Evolutionary conservation across 2,797 vertebrate species (phyloP), one percentile per base, ranked within the genome.

Genomic region (Enteromius treurensis): DNA sequence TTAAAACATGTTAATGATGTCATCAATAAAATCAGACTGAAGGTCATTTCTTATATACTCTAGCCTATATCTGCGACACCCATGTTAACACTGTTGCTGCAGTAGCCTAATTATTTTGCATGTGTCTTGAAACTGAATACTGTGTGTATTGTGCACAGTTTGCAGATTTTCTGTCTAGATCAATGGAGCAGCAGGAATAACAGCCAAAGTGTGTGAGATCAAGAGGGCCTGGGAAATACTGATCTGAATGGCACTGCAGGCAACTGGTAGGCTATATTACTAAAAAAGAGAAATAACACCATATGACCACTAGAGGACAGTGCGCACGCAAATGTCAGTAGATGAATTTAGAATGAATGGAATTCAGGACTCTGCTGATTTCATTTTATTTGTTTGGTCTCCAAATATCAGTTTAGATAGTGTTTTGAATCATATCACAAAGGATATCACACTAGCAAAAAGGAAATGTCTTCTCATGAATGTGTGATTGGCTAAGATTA

Each of bases 221-320:
- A 70, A 49, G 13, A 78, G 67, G 51, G 51, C 65, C 53, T 83
- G 82, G 65, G 67, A 83, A 77, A 34, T 70, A 83, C 78, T 78
- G 65, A 77, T 83, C 68, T 73, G 15, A 65, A 29, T 34, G n/a
- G 26, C 49, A 70, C 19, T 64, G 26, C 40, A 17, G 29, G 21
- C 26, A 74, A 40, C 17, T 29, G 14, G 23, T 8, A 45, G 42
- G 42, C 42, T 45, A 19, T 7, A 23, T 34, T 23, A 26, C 8
- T 34, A 26, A 34, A 19, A 0, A 42, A 69, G 32, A 6, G 37
- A 14, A 21, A 32, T 79, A 65, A 32, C 64, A 83, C 26, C 9
- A 42, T 32, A 14, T 10, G 17, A 23, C 82, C 87, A 85, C 83
- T 77, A 84, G 85, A 67, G 74, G 85, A 26, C 77, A 83, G 53